Conservation (phyloP, 1,140 invertebrate species). For the Achatina immaculata region DNA sequence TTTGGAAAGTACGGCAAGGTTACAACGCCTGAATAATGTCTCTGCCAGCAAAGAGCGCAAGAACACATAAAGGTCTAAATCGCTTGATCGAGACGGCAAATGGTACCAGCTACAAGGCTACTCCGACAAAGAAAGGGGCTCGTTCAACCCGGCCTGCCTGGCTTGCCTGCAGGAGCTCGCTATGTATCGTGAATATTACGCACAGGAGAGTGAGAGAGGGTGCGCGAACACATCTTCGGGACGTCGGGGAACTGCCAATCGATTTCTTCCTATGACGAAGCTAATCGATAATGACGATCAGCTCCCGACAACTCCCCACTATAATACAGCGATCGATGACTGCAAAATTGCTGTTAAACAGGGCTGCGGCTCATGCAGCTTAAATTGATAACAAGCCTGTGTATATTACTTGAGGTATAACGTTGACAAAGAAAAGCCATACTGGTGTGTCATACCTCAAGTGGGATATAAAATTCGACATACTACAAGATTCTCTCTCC, state of each 20-base stretch:
- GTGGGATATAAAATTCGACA: too few relatives aligned
- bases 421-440: too few relatives aligned
- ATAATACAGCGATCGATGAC: slow-evolving; percentile 3
- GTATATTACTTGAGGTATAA: too few relatives aligned
- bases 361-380: too few relatives aligned
- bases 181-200: slow-evolving; percentile 29
- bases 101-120: background rate
- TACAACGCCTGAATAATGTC: background rate
- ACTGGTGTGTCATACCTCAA: too few relatives aligned
- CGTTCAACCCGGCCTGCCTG: slow-evolving; percentile 6
- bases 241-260: slow-evolving; percentile 6
- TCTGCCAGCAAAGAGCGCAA: background rate
- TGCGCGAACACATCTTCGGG: background rate
- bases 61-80: background rate
- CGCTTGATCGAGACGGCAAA: background rate
- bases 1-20: background rate
- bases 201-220: background rate
- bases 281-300: slow-evolving; percentile 15
- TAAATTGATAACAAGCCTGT: too few relatives aligned
- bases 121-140: slow-evolving; percentile 18
- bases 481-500: too few relatives aligned
- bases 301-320: background rate
- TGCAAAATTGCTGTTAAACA: background rate
- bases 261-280: background rate
- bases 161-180: background rate